A percentile compares a stretch with the other conserved stretches of the same genome.
These are phyloP conservation scores for Micrastur ruficollis DNA, from an alignment of 2,797 vertebrate genomes.

Conservation along the genomic window DNA sequence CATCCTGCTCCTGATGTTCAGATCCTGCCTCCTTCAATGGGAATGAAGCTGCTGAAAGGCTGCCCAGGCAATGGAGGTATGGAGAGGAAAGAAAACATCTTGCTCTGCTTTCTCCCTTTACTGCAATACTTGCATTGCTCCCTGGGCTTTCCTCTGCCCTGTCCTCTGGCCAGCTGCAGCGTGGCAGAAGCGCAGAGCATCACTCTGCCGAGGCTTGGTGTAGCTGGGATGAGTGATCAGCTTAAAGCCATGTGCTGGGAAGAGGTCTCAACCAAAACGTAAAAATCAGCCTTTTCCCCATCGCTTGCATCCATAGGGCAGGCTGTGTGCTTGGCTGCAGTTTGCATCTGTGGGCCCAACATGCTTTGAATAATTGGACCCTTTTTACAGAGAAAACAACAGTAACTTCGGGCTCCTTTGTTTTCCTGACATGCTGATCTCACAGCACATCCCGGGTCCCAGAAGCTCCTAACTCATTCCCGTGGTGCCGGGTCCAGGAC, in stretches of 20 bases:
- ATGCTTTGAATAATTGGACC: background rate
- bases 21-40: background rate
- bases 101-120: background rate
- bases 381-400: background rate
- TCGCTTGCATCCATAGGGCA: background rate
- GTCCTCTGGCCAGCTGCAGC: background rate
- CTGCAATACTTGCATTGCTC: background rate
- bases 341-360: background rate
- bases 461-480: background rate
- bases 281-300: background rate
- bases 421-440: background rate
- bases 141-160: background rate
- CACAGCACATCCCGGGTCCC: background rate
- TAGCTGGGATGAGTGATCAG: background rate
- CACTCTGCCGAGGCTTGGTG: accelerated
- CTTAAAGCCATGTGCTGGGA: background rate
- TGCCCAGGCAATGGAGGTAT: background rate
- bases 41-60: background rate
- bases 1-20: accelerated
- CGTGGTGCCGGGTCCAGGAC: background rate
- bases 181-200: background rate
- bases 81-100: background rate
- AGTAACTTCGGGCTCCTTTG: background rate
- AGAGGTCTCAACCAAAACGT: background rate
- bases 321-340: background rate